Conservation (phyloP, 2,888 invertebrate genomes). For the Andrena bicolor region DNA sequence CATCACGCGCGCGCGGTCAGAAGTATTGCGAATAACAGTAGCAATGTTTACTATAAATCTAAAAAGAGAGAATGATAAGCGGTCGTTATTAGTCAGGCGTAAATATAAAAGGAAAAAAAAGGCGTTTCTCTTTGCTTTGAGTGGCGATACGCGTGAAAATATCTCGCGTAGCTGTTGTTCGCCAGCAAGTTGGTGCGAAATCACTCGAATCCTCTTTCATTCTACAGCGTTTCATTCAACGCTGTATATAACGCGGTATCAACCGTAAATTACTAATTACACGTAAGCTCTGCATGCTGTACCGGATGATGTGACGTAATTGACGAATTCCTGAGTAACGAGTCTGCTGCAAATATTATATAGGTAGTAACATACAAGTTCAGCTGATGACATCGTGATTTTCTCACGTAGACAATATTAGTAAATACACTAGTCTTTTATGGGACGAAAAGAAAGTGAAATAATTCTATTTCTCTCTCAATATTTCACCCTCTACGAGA, state of each 20-base stretch:
- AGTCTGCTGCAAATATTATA: not conserved
- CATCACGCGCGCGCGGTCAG: not conserved
- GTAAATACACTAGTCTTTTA: too few species aligned
- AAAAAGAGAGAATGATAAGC: conserved; percentile 33
- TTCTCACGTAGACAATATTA: too few species aligned
- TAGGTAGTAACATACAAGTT: too few species aligned
- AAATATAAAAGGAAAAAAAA: conserved; percentile 4
- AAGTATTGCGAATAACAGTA: conserved; percentile 18
- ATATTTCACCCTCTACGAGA: too few species aligned
- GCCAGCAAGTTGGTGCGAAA: not conserved
- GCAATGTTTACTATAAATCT: conserved; percentile 42
- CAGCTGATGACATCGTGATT: too few species aligned
- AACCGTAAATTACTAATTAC: too few species aligned
- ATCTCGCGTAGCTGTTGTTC: conserved; percentile 8
- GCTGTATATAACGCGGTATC: too few species aligned
- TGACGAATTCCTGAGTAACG: not conserved
- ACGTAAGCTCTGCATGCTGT: too few species aligned
- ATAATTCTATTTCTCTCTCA: too few species aligned
- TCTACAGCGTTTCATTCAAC: too few species aligned
- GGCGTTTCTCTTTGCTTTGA: not conserved
- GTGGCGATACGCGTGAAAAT: conserved; percentile 12
- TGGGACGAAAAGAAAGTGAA: too few species aligned
- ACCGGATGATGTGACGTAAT: not conserved
- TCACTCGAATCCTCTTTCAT: not conserved
- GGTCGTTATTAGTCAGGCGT: conserved; percentile 34